Evolutionary conservation across 2,113 vertebrate species (phyloP).

Genomic region (Ailuropoda melanoleuca): DNA sequence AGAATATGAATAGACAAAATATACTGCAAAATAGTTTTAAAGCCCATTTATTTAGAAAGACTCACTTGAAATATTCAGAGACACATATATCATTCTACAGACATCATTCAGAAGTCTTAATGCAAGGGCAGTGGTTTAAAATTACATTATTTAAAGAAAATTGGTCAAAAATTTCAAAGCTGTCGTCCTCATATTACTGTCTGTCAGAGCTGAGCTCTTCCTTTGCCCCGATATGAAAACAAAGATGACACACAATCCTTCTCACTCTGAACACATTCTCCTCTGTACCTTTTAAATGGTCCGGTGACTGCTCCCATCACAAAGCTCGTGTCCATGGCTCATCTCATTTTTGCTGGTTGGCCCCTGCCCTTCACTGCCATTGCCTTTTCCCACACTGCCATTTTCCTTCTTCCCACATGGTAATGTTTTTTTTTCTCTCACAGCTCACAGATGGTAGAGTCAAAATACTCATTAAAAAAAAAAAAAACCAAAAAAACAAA

Average conservation of each 20-base stretch:
- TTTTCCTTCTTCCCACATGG: background rate
- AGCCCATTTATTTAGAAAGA: background rate
- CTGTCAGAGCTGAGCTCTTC: background rate
- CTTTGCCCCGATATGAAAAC: background rate
- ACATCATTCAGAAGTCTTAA: background rate
- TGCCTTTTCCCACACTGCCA: background rate
- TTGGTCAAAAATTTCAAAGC: background rate
- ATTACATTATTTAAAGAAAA: background rate
- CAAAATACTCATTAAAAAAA: background rate
- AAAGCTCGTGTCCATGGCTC: background rate
- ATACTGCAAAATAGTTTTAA: background rate
- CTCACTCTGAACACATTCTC: background rate
- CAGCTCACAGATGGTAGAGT: background rate
- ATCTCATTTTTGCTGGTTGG: background rate
- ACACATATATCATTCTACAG: background rate
- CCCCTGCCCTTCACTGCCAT: background rate
- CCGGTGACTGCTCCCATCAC: fast-evolving
- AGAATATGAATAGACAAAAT: background rate
- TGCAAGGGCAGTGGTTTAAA: background rate
- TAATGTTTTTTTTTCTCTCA: background rate
- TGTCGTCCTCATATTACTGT: background rate
- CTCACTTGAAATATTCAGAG: background rate
- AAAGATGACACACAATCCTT: background rate
- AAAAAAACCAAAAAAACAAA: background rate
- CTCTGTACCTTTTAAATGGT: background rate